Evolutionary conservation across 2,113 vertebrate species (phyloP), one percentile per base, ranked within the genome.

Genomic region (Genyomyrus donnyi): DNA sequence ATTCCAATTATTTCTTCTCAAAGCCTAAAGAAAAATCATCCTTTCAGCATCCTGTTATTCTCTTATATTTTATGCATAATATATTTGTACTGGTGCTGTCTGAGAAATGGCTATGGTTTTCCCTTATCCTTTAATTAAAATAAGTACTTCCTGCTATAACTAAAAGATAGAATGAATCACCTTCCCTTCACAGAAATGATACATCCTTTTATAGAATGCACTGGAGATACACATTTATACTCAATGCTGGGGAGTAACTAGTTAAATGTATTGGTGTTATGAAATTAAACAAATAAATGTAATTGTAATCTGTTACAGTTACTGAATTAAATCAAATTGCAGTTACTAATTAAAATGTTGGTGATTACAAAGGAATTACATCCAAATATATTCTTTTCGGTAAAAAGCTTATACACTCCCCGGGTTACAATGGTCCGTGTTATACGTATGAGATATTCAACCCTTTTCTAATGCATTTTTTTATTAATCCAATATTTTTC

Each of bases 1-100:
- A 50, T 86, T 86, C 85, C 85, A 86, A 86, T 52, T 52, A 86
- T 50, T 70, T 70, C n/a, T 86, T 86, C n/a, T 86, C 49, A 27
- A 15, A 86, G 9, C 48, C 48, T 50, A 48, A n/a, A 86, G 48
- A 86, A 35, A 52, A 5, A 52, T 27, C 11, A 31, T 86, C 48
- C 24, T 52, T 86, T 86, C 85, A 15, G 21, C 39, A 27, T 86
- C 48, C 9, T 49, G 85, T 9, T 50, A 21, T 50, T 86, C 84
- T 27, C 21, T 50, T 86, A 35, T 86, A 27, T 48, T 83, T 19
- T 19, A 45, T 45, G 31, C 35, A 83, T 83, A 52, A 13, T 1
- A 70, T 31, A 13, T 70, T 70, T 70, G n/a, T 70, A 31, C 27
- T 70, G n/a, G 62, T 83, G 77, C 21, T 45, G 77, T 45, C 17